Conservation (phyloP, 2,888 invertebrate species). For the Tenthredo livida region DNA sequence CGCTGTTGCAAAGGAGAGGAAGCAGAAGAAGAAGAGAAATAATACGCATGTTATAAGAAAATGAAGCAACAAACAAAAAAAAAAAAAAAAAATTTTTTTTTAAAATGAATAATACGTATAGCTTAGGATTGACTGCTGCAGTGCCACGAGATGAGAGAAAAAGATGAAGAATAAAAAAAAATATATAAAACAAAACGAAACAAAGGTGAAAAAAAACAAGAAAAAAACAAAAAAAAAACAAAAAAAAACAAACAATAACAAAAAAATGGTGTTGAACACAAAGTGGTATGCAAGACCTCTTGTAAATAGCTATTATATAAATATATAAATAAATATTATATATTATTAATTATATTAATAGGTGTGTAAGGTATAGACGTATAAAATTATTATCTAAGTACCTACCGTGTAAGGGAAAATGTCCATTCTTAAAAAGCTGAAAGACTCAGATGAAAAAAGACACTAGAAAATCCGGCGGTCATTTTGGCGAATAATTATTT, state of each 20-base stretch:
- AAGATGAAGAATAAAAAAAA: conserved; percentile 27
- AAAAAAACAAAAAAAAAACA: conserved; percentile 53
- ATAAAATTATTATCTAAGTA: conserved; percentile 73
- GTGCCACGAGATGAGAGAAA: conserved; percentile 55
- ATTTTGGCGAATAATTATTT: conserved; percentile 32
- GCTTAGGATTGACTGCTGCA: conserved; percentile 51
- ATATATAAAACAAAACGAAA: conserved; percentile 53
- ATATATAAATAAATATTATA: conserved; percentile 63
- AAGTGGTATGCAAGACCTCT: conserved; percentile 70
- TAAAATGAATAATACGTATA: conserved; percentile 13
- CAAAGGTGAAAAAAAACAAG: conserved; percentile 50
- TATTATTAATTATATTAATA: conserved; percentile 71
- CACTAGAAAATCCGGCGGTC: conserved; percentile 39
- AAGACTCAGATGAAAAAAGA: conserved; percentile 44
- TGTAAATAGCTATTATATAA: conserved; percentile 75
- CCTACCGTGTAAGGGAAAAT: conserved; percentile 68
- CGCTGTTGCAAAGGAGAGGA: background rate
- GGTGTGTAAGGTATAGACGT: conserved; percentile 74
- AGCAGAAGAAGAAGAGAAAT: background rate
- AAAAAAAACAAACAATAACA: conserved; percentile 52
- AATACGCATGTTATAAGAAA: background rate
- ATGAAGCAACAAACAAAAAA: background rate
- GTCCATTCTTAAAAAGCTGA: conserved; percentile 48
- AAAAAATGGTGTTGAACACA: conserved; percentile 55
- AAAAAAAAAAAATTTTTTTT: too few species aligned